Base-by-base conservation (phyloP, 2,113 vertebrate species). In the Hipposideros armiger region DNA sequence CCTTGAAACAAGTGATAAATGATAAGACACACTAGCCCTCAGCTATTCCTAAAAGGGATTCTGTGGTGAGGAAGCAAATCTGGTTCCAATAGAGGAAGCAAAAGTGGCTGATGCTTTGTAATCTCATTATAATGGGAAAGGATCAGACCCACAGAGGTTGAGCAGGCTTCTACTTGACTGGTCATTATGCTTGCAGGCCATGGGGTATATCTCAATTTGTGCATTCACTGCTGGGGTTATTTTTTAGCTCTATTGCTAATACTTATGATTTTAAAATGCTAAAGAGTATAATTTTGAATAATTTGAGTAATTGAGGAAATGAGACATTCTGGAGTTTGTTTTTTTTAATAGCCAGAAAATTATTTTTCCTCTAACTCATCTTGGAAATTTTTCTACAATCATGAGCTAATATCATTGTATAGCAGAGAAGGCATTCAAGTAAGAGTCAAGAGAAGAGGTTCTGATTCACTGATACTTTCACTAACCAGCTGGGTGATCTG, bases 1-100 rank as follows among this genome's bases (percentile, higher is more conserved):
- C 81, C 87, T 97, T 88, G 88, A 96, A 97, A 97, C 87, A 92
- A 96, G 81, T 94, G 95, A 97, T 86, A 97, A 96, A 96, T 94
- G 96, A 87, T 86, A 90, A 96, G 91, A 47, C 72, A 24, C 36
- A 32, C 80, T 42, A 87, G 67, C 96, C 76, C 78, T 92, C 0
- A 11, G 70, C 90, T 82, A 58, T 84, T 94, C 52, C 92, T 95
- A 45, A 97, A 96, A 88, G 73, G 67, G 32, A 58, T 77, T 97
- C 95, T 77, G 87, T 56, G 56, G 36, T 86, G 81, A 95, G 40
- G 93, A 94, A 92, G 64, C 70, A 92, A 97, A 95, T 96, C 96
- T 97, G 96, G 90, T 96, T 92, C 85, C 94, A 96, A 94, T 94
- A 73, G 92, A 16, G 74, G 81, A 60, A 72, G 28, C 54, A 64